Conservation (phyloP, 2,113 vertebrate species). For the Halcyon senegalensis region DNA sequence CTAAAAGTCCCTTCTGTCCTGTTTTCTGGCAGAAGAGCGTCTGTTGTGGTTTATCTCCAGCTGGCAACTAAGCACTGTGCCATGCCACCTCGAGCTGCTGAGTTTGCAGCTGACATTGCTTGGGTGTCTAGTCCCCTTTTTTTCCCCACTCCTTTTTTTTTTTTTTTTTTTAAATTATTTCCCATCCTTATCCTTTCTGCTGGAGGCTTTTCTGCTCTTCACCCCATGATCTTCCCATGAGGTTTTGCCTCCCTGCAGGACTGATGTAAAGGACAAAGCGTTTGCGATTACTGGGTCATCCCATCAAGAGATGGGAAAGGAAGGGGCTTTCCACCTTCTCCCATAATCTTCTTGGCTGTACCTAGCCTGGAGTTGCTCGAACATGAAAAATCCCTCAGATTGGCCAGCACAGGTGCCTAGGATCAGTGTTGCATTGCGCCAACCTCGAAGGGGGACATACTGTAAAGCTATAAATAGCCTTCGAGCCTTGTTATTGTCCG, state of each 20-base stretch:
- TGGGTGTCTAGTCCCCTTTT: background rate
- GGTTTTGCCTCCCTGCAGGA: background rate
- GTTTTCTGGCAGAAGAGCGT: background rate
- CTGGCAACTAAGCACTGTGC: no score
- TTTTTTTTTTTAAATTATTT: background rate
- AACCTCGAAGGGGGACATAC: slow-evolving; percentile 51
- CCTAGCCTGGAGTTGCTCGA: slow-evolving; percentile 25
- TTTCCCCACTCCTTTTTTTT: no score
- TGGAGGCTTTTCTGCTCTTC: background rate
- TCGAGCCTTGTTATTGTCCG: slow-evolving; percentile 60
- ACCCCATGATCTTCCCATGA: background rate
- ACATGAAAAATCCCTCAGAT: slow-evolving; percentile 16
- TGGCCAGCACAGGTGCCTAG: slow-evolving; percentile 67
- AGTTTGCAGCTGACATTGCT: background rate
- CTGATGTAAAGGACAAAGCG: background rate
- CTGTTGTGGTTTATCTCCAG: no score
- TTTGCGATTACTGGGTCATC: background rate
- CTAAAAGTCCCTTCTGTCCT: background rate
- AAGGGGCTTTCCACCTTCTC: slow-evolving; percentile 17
- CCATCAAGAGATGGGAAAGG: background rate
- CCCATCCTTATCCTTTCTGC: background rate
- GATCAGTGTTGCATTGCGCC: slow-evolving; percentile 60
- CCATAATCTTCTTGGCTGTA: background rate
- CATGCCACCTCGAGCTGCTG: background rate
- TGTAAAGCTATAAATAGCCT: slow-evolving; percentile 61